Evolutionary conservation across 1,140 invertebrate species (phyloP), one percentile per base, ranked within the genome.

Genomic region (Atta cephalotes): DNA sequence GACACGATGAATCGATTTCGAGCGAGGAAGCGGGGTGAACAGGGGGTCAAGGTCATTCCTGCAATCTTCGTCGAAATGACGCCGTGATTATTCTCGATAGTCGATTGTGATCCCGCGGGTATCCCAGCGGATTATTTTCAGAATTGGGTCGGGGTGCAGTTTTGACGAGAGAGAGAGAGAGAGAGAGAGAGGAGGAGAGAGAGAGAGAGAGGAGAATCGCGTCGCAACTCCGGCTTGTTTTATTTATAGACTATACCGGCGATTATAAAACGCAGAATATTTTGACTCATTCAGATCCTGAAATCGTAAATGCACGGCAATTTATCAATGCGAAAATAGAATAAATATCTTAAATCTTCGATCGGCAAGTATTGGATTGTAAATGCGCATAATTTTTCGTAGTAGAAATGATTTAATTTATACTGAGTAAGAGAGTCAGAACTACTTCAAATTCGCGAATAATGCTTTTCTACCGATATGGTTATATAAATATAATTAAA

Each of bases 171-270:
- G 16, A 70, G 25, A 45, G 31, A 9, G 31, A 39, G 72, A 25
- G 72, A 35, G 28, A 21, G 31, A 39, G 72, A 39, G 72, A 35
- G 39, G 12, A 16, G 18, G 16, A 70, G 21, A 45, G 31, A 16
- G 31, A 39, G 72, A 39, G 53, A 35, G 51, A 35, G 70, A 10
- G 39, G 72, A 62, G 45, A 65, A 62, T 49, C 21, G 31, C 56
- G n/a, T 45, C 18, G 70, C 16, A 9, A 72, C 12, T 31, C 18
- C 18, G 18, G 53, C 31, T 77, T 31, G 4, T 63, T 45, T 28
- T 78, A 45, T 78, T 63, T 82, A 77, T 71, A 79, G 71, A 65
- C 66, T 25, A 28, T n/a, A 84, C 45, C 53, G 86, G 68, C 18
- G 53, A 71, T 56, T 77, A 71, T n/a, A 71, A 72, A 58, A 66